Base-by-base conservation (phyloP, 2,113 vertebrate genomes). In the Atrichornis clamosus region DNA sequence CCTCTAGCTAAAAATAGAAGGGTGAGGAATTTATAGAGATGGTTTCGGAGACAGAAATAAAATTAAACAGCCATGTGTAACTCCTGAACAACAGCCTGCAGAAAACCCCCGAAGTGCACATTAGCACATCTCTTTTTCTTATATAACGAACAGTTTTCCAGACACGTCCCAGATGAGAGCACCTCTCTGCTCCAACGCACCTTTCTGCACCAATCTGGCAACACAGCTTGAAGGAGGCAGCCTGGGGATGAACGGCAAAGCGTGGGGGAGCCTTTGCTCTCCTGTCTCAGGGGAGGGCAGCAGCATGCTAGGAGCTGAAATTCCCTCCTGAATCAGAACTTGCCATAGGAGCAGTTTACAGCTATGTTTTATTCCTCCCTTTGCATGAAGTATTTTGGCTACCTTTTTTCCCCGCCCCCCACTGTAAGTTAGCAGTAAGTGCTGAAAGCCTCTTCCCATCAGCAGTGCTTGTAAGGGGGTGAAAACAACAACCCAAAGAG, bases 51-150 rank as follows among this genome's bases (percentile, higher is more conserved):
- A 55, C 81, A 69, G 75, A 96, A 97, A 91, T 92, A 96, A 95
- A 94, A 95, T 93, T 87, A 94, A 90, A 85, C 70, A 89, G 52
- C 78, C 58, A 33, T 35, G 56, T 89, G 80, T 87, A 95, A 81
- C 91, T 94, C 82, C 87, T 87, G 92, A 95, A 95, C 96, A 94
- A 95, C 90, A 95, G 94, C 92, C 91, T 93, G 84, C 62, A 94
- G 87, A 78, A 70, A 96, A 84, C 52, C 95, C 93, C 87, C 88
- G 7, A 95, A 81, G 95, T 78, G 91, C 94, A 63, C 88, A 50
- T 84, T 87, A 95, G 93, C 95, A 70, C 90, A 60, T 67, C 70
- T 52, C 88, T 89, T 96, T 91, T 86, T 79, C 84, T 96, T 95
- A 39, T 26, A 42, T 93, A 94, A 96, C 14, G 73, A 94, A 76